Percentiles rank a stretch among this genome's conserved stretches.
phyloP scores from a whole-genome alignment of 1,140 invertebrate species.

The Drosophila azteca region DNA sequence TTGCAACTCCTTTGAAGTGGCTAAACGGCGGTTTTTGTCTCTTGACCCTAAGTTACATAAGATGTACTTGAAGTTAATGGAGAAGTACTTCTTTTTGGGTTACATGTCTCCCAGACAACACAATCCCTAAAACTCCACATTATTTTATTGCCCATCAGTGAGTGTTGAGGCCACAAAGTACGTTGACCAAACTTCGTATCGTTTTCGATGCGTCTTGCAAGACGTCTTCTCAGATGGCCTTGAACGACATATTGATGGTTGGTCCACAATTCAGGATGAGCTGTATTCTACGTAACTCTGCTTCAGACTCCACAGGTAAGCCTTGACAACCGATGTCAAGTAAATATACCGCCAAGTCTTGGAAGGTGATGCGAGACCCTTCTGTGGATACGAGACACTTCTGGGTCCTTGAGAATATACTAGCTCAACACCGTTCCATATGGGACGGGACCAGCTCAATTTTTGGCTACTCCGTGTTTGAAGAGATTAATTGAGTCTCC shows the following conservation, averaged over 20 bases:
- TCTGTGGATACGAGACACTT: too few species aligned
- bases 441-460: too few species aligned
- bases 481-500: too few species aligned
- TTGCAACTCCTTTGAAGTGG: not conserved
- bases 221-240: not conserved
- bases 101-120: not conserved
- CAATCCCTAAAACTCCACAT: not conserved
- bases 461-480: too few species aligned
- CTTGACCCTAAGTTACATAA: not conserved
- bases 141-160: not conserved
- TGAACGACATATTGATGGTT: slow-evolving; percentile 1
- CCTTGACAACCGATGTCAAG: not conserved
- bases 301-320: not conserved
- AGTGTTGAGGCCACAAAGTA: not conserved
- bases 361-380: too few species aligned
- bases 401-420: too few species aligned
- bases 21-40: not conserved
- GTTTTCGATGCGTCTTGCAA: not conserved
- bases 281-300: slow-evolving; percentile 2
- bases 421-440: too few species aligned
- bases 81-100: not conserved
- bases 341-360: not conserved
- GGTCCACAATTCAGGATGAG: slow-evolving; percentile 3
- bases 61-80: slow-evolving; percentile 4
- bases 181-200: not conserved